Conservation (phyloP, 2,888 invertebrate genomes). For the Maniola hyperantus region DNA sequence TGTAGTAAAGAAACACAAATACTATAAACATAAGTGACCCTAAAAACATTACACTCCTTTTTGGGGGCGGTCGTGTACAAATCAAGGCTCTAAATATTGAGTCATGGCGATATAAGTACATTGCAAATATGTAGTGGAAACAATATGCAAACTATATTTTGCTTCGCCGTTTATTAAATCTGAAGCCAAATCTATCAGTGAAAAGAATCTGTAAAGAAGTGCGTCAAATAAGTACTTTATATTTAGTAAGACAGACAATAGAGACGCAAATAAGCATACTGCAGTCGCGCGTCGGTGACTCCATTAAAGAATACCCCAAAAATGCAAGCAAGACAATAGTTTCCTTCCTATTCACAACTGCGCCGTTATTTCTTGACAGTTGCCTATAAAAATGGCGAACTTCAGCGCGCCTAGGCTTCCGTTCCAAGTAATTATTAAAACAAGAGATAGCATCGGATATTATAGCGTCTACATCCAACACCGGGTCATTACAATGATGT, state of each 20-base stretch:
- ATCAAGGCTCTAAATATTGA: too few species aligned
- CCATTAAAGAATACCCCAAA: constrained; percentile 18
- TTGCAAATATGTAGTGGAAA: too few species aligned
- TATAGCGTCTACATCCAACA: constrained; percentile 38
- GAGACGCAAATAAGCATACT: constrained; percentile 5
- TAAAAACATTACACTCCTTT: too few species aligned
- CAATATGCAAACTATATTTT: too few species aligned
- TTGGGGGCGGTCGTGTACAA: too few species aligned
- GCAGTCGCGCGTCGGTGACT: constrained; percentile 10
- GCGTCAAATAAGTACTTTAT: neutral
- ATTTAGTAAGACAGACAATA: constrained; percentile 11
- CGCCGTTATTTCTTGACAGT: constrained; percentile 28
- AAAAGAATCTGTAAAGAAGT: neutral
- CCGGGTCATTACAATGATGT: constrained; percentile 50
- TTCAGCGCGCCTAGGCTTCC: constrained; percentile 35
- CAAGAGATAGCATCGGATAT: constrained; percentile 41
- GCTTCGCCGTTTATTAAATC: neutral
- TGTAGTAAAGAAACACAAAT: too few species aligned
- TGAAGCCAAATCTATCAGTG: neutral
- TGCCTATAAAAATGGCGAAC: constrained; percentile 32
- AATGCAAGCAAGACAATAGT: constrained; percentile 30
- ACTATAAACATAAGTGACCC: too few species aligned
- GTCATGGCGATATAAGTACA: too few species aligned
- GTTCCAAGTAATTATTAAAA: constrained; percentile 45
- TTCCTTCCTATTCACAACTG: constrained; percentile 22